Conservation (phyloP, 2,113 vertebrate species). For the Lepidothrix coronata region DNA sequence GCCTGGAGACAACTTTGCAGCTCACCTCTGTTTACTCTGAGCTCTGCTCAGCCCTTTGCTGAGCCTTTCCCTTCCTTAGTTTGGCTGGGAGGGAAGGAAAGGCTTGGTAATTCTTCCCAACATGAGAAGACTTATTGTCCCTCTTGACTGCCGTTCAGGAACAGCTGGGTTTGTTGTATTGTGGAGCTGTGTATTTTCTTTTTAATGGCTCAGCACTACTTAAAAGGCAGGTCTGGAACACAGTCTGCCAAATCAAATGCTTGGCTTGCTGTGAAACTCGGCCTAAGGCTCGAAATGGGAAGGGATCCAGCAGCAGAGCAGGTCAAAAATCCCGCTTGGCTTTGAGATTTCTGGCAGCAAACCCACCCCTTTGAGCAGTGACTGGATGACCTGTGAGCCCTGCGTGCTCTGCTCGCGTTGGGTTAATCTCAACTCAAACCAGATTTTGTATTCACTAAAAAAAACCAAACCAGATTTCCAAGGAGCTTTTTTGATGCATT, state of each 20-base stretch:
- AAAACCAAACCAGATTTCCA: background rate
- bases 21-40: conserved; percentile 42
- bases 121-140: conserved; percentile 32
- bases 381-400: background rate
- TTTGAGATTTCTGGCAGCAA: background rate
- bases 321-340: background rate
- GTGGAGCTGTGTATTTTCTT: background rate
- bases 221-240: background rate
- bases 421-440: background rate
- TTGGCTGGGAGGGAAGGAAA: conserved; percentile 14
- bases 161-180: background rate
- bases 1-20: background rate
- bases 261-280: background rate
- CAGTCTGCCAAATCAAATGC: background rate
- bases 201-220: background rate
- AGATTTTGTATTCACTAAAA: background rate
- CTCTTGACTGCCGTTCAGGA: background rate
- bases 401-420: background rate
- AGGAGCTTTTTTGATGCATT: background rate
- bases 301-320: background rate
- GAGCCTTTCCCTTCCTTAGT: conserved; percentile 30
- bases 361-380: background rate
- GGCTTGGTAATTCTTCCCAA: background rate
- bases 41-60: background rate
- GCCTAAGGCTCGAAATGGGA: background rate